phyloP scores from a whole-genome alignment of 2,113 vertebrate species.

The Gymnobelideus leadbeateri region DNA sequence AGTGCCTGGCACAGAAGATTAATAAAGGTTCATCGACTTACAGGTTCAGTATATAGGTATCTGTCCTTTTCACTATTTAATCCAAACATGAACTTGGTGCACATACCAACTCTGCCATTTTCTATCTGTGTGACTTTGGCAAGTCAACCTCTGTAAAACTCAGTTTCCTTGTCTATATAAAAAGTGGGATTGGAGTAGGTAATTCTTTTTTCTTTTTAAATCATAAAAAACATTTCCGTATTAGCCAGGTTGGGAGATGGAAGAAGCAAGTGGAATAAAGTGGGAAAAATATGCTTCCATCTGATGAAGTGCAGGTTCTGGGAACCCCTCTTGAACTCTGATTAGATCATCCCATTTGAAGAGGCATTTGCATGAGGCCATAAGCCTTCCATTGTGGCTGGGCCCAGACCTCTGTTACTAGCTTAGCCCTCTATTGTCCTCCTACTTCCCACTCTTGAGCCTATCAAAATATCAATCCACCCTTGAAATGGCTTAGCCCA shows the following conservation, averaged over 20 bases:
- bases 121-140: not conserved
- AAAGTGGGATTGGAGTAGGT: not conserved
- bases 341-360: too few species aligned
- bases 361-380: too few species aligned
- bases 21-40: constrained; percentile 15
- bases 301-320: too few species aligned
- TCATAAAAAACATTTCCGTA: not conserved
- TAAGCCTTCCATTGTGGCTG: too few species aligned
- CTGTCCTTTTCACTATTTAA: constrained; percentile 28
- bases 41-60: constrained; percentile 2
- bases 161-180: not conserved
- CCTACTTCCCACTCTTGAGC: too few species aligned
- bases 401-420: too few species aligned
- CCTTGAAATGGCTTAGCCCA: too few species aligned
- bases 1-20: constrained; percentile 16
- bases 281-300: not conserved
- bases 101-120: not conserved
- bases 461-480: too few species aligned
- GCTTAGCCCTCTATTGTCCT: too few species aligned
- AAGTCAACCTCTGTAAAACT: not conserved
- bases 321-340: too few species aligned
- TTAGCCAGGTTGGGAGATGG: not conserved
- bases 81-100: constrained; percentile 16
- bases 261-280: not conserved
- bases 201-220: not conserved